phyloP scores from a whole-genome alignment of 2,113 vertebrate species.

The Thermophis baileyi region DNA sequence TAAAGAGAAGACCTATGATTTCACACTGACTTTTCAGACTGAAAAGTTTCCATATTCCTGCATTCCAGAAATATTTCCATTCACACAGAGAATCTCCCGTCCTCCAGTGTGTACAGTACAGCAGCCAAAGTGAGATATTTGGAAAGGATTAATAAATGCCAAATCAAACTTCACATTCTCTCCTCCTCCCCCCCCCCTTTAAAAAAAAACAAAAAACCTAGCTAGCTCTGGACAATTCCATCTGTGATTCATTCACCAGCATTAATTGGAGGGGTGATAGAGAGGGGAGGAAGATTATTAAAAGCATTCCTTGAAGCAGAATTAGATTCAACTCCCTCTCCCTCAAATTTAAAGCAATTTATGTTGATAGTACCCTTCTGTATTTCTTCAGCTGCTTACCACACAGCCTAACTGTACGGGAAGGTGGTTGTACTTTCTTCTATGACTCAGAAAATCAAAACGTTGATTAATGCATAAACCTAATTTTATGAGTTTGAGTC shows the following conservation, averaged over 20 bases:
- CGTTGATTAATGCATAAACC: not conserved
- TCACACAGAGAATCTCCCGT: conserved; percentile 1
- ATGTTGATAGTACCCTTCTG: conserved; percentile 31
- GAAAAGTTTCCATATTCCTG: conserved; percentile 5
- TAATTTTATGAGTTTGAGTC: not conserved
- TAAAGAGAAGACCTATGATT: not conserved
- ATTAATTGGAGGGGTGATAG: not conserved
- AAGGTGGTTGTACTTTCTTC: not conserved
- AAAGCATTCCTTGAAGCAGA: not conserved
- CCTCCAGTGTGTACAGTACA: conserved; percentile 31
- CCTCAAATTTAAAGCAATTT: not conserved
- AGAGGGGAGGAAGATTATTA: not conserved
- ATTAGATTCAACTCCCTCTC: not conserved
- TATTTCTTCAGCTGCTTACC: conserved; percentile 36
- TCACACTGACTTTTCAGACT: not conserved
- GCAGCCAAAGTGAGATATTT: conserved; percentile 47
- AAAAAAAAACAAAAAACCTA: not conserved
- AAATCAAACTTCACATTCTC: conserved; percentile 52
- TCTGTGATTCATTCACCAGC: not conserved
- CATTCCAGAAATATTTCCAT: conserved; percentile 25
- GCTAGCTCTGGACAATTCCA: not conserved
- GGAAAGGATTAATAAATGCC: conserved; percentile 48
- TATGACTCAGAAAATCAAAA: not conserved
- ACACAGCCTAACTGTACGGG: conserved; percentile 20
- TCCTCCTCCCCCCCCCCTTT: not conserved